phyloP scores from a whole-genome alignment of 2,113 vertebrate genomes.

The Strix aluco region DNA sequence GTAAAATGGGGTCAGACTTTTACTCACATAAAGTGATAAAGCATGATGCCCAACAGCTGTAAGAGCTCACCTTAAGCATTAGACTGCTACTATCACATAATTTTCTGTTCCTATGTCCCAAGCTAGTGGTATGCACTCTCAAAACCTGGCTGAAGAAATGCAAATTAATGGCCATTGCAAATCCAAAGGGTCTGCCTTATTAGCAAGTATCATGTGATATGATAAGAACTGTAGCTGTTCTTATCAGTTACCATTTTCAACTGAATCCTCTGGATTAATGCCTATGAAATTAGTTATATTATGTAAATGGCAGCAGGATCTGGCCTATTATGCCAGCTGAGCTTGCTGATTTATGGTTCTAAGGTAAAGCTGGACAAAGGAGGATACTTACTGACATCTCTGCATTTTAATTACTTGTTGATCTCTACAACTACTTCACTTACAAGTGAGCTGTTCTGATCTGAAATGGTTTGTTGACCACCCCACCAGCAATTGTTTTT shows the following conservation, averaged over 20 bases:
- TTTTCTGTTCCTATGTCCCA: neutral
- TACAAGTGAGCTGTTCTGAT: neutral
- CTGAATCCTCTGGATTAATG: neutral
- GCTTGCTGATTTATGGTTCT: neutral
- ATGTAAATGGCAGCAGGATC: neutral
- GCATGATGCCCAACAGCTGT: too few species aligned
- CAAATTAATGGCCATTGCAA: neutral
- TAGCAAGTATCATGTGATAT: neutral
- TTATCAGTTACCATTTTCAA: neutral
- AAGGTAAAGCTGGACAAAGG: neutral
- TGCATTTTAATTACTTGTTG: neutral
- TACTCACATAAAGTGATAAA: neutral
- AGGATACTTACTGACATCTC: neutral
- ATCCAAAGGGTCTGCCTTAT: neutral
- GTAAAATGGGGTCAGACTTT: fast-evolving
- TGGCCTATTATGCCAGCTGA: neutral
- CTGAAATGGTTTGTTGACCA: slow-evolving; percentile 5
- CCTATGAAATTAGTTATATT: neutral
- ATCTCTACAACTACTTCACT: neutral
- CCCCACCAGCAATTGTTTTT: neutral
- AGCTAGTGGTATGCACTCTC: neutral
- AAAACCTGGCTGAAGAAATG: neutral
- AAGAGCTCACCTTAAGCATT: neutral
- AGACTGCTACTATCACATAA: neutral
- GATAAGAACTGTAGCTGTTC: neutral